Evolutionary conservation across 2,797 vertebrate species (phyloP).

Genomic region (Gobionotothen gibberifrons): DNA sequence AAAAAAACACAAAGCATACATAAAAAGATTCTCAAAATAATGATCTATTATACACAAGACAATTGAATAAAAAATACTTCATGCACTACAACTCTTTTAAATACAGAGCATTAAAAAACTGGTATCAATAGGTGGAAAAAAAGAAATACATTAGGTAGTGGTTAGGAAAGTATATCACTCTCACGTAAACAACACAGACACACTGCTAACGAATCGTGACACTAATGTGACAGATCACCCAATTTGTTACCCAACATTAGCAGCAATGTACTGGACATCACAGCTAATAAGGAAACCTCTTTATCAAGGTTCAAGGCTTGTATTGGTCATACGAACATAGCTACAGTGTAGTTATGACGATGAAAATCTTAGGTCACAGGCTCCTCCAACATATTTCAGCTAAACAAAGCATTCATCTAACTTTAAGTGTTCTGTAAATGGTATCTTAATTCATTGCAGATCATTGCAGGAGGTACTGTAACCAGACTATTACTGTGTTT

Average conservation of each 20-base stretch:
- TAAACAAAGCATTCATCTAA: constrained; percentile 32
- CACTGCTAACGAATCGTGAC: constrained; percentile 15
- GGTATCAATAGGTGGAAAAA: not conserved
- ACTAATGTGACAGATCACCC: constrained; percentile 44
- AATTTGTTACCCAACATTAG: constrained; percentile 40
- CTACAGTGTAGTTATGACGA: too few species aligned
- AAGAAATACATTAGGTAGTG: not conserved
- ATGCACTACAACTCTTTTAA: not conserved
- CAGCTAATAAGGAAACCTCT: constrained; percentile 41
- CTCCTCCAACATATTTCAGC: constrained; percentile 2
- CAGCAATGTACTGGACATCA: constrained; percentile 8
- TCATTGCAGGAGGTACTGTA: constrained; percentile 34
- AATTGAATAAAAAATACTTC: too few species aligned
- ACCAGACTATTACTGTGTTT: constrained; percentile 27
- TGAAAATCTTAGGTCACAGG: too few species aligned
- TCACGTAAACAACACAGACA: not conserved
- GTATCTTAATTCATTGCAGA: constrained; percentile 20
- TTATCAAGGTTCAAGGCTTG: constrained; percentile 1
- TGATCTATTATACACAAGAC: too few species aligned
- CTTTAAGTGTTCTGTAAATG: constrained; percentile 17
- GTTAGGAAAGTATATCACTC: constrained; percentile 10
- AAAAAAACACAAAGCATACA: not conserved
- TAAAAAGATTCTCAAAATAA: too few species aligned
- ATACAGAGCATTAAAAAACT: not conserved
- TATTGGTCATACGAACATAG: too few species aligned